phyloP scores from a whole-genome alignment of 1,140 invertebrate species.

The Drosophila equinoxialis region DNA sequence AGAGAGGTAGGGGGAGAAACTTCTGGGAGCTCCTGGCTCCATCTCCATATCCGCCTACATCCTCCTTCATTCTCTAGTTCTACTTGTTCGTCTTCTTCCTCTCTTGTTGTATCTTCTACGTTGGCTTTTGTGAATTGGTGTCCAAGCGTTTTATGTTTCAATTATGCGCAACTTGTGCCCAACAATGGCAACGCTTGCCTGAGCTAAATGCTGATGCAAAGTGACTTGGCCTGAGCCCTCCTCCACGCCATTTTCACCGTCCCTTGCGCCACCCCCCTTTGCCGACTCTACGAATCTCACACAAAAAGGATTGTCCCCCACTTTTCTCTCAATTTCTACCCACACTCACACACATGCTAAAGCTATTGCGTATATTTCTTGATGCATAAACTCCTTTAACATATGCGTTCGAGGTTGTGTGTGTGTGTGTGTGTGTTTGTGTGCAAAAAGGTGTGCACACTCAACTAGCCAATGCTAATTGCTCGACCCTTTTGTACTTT shows the following conservation, averaged over 20 bases:
- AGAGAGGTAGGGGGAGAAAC: background rate
- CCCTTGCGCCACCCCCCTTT: background rate
- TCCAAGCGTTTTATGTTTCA: constrained; percentile 81
- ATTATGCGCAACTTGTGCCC: constrained; percentile 79
- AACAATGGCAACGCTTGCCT: constrained; percentile 64
- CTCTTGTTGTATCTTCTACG: background rate
- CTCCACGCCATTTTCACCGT: background rate
- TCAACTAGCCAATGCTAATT: constrained; percentile 24
- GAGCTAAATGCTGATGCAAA: constrained; percentile 73
- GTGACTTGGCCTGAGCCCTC: constrained; percentile 47
- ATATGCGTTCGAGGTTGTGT: constrained; percentile 36
- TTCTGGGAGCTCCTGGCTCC: background rate
- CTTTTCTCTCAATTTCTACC: background rate
- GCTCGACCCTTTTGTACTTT: constrained; percentile 44
- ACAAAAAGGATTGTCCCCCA: constrained; percentile 35
- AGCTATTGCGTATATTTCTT: constrained; percentile 53
- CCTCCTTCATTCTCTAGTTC: background rate
- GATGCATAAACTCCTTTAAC: constrained; percentile 69
- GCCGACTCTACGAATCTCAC: background rate
- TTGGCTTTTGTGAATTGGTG: constrained; percentile 80
- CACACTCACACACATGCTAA: background rate
- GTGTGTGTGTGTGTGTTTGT: constrained; percentile 13
- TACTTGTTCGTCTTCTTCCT: constrained; percentile 1
- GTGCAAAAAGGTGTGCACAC: constrained; percentile 13
- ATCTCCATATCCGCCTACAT: background rate